Base-by-base conservation (phyloP, 1,140 invertebrate genomes). In the Pogonus chalceus region DNA sequence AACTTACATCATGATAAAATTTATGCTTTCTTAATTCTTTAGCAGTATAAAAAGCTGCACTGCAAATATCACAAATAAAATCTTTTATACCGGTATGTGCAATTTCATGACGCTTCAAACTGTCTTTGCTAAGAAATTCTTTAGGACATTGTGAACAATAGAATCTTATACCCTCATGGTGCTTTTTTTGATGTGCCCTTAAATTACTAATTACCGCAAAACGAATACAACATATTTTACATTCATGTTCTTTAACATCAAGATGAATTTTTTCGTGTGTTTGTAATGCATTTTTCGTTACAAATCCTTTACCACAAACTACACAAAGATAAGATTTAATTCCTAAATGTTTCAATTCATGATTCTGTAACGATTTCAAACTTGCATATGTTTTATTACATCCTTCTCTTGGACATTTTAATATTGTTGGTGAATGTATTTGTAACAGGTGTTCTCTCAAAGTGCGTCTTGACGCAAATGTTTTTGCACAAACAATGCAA, bases 251-350 rank as follows among this genome's bases (percentile, higher is more conserved):
- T 43, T 43, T 43, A 12, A 43, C 4, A 43, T 43, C 37, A 16
- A 16, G 18, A 43, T 43, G 37, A 12, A 43, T 43, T 43, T 43
- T 43, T 43, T 43, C 37, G 18, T 43, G 37, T 12, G 18, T 4
- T 16, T 43, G 7, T 43, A 43, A 43, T 10, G 37, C 37, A 18
- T 43, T 43, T 12, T 43, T 43, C 18, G 37, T 43, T 18, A 43
- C 37, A 20, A 49, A 49, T n/a, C 24, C 20, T 51, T 20, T 51
- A 49, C 21, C 48, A 49, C 9, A 35, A 35, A 51, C 26, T 20
- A 51, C 18, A 35, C 24, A 26, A 20, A 35, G 35, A 7, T 2
- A 51, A 31, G 35, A 35, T 20, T 35, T 12, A 12, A 49, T 14
- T 1, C 48, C 22, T 23, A 49, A 23, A 23, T 23, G 22, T 23